Conservation (phyloP, 2,113 vertebrate genomes). For the Lepus americanus region DNA sequence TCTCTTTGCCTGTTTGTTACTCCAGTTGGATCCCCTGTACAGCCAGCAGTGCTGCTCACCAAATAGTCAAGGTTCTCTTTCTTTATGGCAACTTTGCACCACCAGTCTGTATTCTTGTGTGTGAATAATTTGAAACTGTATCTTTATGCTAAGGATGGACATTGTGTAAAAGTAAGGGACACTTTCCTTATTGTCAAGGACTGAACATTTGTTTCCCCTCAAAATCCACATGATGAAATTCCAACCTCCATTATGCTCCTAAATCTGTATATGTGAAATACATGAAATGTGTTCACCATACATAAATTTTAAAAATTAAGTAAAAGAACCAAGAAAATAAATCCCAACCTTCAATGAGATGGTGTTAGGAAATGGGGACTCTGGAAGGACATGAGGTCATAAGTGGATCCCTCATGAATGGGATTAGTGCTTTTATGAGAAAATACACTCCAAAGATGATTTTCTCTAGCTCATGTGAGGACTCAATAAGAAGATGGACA, state of each 20-base stretch:
- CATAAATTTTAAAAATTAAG: too few relatives aligned
- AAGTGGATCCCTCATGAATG: not conserved
- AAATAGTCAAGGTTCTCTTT: not conserved
- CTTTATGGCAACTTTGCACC: not conserved
- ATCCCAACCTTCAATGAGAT: not conserved
- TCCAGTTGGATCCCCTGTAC: accelerated
- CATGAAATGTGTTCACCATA: too few relatives aligned
- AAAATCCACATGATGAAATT: not conserved
- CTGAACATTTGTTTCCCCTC: not conserved
- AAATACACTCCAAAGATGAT: not conserved
- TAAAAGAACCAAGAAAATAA: not conserved
- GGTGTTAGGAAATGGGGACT: not conserved
- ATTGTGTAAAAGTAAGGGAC: not conserved
- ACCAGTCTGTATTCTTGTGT: not conserved
- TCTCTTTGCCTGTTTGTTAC: not conserved
- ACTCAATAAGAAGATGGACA: not conserved
- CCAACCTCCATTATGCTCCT: too few relatives aligned
- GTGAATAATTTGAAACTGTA: not conserved
- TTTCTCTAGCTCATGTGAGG: not conserved
- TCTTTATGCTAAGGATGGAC: not conserved
- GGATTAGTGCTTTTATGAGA: not conserved
- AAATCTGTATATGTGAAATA: too few relatives aligned
- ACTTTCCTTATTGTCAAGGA: not conserved
- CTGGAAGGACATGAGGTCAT: not conserved
- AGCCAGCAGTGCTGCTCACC: not conserved